These are phyloP conservation scores for Pongo pygmaeus DNA, from an alignment of 2,113 vertebrate species.

Conservation along the genomic window DNA sequence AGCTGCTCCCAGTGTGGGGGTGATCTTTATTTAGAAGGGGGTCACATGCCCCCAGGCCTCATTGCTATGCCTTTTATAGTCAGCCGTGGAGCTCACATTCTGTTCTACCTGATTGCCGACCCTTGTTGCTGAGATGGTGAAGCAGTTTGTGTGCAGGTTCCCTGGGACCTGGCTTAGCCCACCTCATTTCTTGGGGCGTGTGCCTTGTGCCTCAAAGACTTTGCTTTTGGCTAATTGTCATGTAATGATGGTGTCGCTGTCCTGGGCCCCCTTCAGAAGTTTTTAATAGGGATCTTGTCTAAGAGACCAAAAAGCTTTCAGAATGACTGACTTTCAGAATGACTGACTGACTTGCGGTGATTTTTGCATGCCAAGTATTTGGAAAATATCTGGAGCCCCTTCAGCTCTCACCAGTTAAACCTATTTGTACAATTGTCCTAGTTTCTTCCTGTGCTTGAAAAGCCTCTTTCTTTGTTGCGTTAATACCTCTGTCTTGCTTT, in stretches of 20 bases:
- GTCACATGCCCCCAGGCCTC: constrained; percentile 58
- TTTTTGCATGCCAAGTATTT: neutral
- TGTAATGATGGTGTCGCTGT: neutral
- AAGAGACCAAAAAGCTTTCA: neutral
- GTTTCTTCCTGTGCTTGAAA: neutral
- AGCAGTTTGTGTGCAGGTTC: neutral
- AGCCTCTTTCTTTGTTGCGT: neutral
- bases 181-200: neutral
- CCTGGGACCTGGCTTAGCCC: neutral
- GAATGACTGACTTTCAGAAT: neutral
- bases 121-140: neutral
- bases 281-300: neutral
- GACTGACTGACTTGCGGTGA: neutral
- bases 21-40: constrained; percentile 74
- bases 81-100: neutral
- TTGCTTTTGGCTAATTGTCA: neutral
- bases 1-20: constrained; percentile 56
- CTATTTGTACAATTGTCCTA: neutral
- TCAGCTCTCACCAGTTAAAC: neutral
- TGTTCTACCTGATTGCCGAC: neutral
- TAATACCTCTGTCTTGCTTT: neutral
- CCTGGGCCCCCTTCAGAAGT: neutral
- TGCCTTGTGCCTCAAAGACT: neutral
- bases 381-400: neutral
- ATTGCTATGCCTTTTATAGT: constrained; percentile 68